Base-by-base conservation (phyloP, 2,113 vertebrate genomes). In the Eudyptes chrysolophus region DNA sequence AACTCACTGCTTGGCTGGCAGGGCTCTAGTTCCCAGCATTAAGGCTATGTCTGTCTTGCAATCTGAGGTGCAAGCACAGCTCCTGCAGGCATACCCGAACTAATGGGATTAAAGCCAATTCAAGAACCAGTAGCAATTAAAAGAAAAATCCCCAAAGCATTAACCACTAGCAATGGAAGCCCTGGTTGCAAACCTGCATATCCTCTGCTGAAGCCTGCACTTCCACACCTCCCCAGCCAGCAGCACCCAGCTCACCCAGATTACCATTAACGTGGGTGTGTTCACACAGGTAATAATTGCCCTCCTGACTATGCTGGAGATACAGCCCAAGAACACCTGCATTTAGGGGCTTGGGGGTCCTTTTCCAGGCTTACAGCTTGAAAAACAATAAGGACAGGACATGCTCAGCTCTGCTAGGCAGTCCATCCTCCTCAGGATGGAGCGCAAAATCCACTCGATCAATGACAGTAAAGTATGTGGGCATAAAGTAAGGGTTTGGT, bases 91-190 rank as follows among this genome's bases (percentile, higher is more conserved):
- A 92, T 92, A 88, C 71, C 66, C 42, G 25, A 92, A 79, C 84
- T 90, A 96, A 94, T 90, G 75, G 82, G 92, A 96, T 97, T 94
- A 96, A 83, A 93, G 90, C 62, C 70, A 93, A 75, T 70, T 90
- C 82, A 92, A 92, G 85, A 97, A 90, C 74, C 71, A 94, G 78
- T 38, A 94, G 66, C 95, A 97, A 96, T 97, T 97, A 94, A 95
- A 93, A 57, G 15, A 95, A 97, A 95, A 97, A 94, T 83, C 92
- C 95, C 66, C 84, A 93, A 87, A 97, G 66, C 82, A 42, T 62
- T 95, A 94, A 92, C 90, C 94, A 93, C 87, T 34, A 92, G 90
- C 0, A 0, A 68, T 92, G 89, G 93, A 93, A 96, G 36, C 36
- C 57, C 72, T 80, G 71, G 51, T 48, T 96, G 81, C 93, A 92